A percentile compares a stretch with the other conserved stretches of the same genome.
phyloP scores from a whole-genome alignment of 2,888 invertebrate genomes.

The Choreutis nemorana region DNA sequence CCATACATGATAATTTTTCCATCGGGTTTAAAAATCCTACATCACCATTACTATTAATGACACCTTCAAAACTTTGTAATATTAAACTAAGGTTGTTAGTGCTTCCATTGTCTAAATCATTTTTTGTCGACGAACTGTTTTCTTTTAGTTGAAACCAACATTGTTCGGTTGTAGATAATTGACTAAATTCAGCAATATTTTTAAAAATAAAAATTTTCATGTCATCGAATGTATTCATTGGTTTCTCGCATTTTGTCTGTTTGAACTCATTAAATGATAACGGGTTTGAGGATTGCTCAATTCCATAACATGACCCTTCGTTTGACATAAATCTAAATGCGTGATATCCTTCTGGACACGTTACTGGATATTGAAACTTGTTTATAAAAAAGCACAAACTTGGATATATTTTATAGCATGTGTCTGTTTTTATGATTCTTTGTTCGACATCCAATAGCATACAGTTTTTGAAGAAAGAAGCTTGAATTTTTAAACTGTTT shows the following conservation, averaged over 20 bases:
- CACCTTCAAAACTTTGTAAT: constrained; percentile 16
- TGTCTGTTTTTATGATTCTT: constrained; percentile 25
- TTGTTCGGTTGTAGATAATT: constrained; percentile 26
- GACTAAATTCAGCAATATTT: constrained; percentile 28
- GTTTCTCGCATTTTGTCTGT: constrained; percentile 26
- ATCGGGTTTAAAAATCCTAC: constrained; percentile 24
- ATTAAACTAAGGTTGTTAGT: too few species aligned
- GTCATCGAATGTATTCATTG: constrained; percentile 25
- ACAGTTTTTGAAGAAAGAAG: constrained; percentile 32
- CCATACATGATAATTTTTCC: constrained; percentile 35
- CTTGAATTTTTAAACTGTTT: constrained; percentile 17
- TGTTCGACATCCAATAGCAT: constrained; percentile 32
- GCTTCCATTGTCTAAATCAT: constrained; percentile 1
- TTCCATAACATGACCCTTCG: constrained; percentile 40
- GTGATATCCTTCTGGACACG: constrained; percentile 42
- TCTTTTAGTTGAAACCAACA: constrained; percentile 49
- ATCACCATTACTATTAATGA: constrained; percentile 36
- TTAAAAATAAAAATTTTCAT: constrained; percentile 36
- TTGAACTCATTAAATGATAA: constrained; percentile 30
- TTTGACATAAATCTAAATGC: constrained; percentile 37
- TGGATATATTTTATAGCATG: constrained; percentile 32
- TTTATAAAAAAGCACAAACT: constrained; percentile 47
- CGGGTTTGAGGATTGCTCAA: constrained; percentile 28
- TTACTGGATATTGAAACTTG: constrained; percentile 32
- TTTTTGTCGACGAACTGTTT: constrained; percentile 8